A percentile compares a stretch with the other conserved stretches of the same genome.
Evolutionary conservation across 2,888 invertebrate species (phyloP).

Genomic region (Dione vanillae): DNA sequence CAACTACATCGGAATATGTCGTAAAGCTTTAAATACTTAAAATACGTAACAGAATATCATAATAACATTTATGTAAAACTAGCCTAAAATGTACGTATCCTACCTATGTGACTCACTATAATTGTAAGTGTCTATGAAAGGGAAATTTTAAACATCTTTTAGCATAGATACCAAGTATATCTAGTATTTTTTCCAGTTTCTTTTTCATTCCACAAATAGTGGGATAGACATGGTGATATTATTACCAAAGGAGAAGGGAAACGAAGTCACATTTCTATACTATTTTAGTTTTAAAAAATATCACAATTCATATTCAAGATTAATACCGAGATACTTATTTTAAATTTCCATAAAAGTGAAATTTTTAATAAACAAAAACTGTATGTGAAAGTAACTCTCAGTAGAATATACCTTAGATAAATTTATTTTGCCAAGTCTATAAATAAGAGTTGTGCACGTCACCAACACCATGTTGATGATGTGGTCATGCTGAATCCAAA

Average conservation of each 20-base stretch:
- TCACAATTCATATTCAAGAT: background rate
- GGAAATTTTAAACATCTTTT: constrained; percentile 36
- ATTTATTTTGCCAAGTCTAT: constrained; percentile 2
- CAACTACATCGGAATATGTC: too few species aligned
- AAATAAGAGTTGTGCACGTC: constrained; percentile 20
- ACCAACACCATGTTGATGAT: constrained; percentile 17
- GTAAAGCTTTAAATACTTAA: too few species aligned
- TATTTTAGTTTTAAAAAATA: too few species aligned
- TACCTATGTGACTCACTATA: constrained; percentile 20
- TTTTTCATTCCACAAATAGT: constrained; percentile 5
- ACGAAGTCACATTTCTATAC: too few species aligned
- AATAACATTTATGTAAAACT: background rate
- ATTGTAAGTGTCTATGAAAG: constrained; percentile 33
- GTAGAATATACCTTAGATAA: background rate
- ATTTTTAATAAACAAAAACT: too few species aligned
- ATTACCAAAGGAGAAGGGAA: too few species aligned
- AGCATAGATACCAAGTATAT: constrained; percentile 34
- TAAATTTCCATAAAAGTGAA: background rate
- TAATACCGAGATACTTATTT: background rate
- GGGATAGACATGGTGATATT: background rate
- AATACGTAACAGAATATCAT: background rate
- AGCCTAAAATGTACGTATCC: background rate
- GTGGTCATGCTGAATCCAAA: constrained; percentile 18
- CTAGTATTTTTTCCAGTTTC: background rate
- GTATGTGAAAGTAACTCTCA: background rate